A percentile compares a stretch with the other conserved stretches of the same genome.
phyloP scores from a whole-genome alignment of 2,888 invertebrate species.

The Cheilosia soror region DNA sequence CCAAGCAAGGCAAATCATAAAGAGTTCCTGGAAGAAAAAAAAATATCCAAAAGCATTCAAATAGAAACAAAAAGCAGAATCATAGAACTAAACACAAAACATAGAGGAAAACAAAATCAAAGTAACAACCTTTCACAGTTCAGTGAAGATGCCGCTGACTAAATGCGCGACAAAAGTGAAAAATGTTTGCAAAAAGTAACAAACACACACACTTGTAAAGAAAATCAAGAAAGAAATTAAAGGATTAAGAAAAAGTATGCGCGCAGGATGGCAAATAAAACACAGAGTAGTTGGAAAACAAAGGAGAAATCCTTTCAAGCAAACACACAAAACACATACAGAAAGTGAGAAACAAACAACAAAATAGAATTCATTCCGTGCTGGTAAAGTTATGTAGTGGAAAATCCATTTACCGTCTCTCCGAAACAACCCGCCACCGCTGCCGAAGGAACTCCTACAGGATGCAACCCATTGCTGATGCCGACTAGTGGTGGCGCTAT shows the following conservation, averaged over 20 bases:
- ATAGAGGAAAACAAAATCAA: conserved; percentile 11
- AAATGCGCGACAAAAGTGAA: conserved; percentile 32
- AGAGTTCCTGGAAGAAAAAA: not conserved
- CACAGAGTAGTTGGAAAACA: conserved; percentile 37
- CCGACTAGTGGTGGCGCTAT: conserved; percentile 72
- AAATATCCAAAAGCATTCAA: not conserved
- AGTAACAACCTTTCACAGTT: conserved; percentile 26
- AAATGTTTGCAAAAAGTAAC: conserved; percentile 1
- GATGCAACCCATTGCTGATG: conserved; percentile 76
- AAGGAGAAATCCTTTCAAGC: conserved; percentile 45
- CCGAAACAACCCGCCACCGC: conserved; percentile 78
- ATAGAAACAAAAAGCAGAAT: not conserved
- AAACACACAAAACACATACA: conserved; percentile 31
- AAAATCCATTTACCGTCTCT: conserved; percentile 82
- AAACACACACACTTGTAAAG: conserved; percentile 4
- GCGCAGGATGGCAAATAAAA: conserved; percentile 29
- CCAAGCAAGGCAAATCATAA: not conserved
- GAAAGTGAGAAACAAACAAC: conserved; percentile 45
- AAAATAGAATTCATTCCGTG: conserved; percentile 59
- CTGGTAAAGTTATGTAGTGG: conserved; percentile 66
- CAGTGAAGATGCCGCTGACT: conserved; percentile 15
- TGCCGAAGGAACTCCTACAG: conserved; percentile 62
- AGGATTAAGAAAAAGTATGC: conserved; percentile 33
- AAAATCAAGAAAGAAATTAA: conserved; percentile 47
- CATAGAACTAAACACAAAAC: not conserved